Base-by-base conservation (phyloP, 2,888 invertebrate genomes). In the Dermolepida albohirtum region DNA sequence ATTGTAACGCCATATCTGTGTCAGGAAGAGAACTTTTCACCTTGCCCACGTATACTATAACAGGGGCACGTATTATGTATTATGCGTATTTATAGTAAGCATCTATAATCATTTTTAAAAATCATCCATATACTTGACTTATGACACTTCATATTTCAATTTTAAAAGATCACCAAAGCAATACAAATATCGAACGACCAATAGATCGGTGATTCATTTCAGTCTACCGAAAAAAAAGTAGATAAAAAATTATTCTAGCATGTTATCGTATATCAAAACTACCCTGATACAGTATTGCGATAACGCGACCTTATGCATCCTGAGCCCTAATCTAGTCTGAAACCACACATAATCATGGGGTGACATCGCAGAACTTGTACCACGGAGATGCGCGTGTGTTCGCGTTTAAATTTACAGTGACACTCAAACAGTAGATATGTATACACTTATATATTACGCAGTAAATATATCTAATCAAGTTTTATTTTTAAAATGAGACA, bases 341-440 rank as follows among this genome's bases (percentile, higher is more conserved):
- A 71, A 73, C 72, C 72, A 67, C 72, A 72, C 55, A 59, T 72
- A 70, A 72, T 73, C 73, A 68, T 70, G 54, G 73, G 73, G 73
- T 72, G 73, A 71, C 71, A 73, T 73, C 72, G 70, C 70, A 68
- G 69, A 69, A 70, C 64, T 71, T 73, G 69, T 67, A 67, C 59
- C 57, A 22, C 22, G 22, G 69, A 67, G 69, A 72, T 67, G 69
- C 64, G 72, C 70, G 71, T 68, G 70, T 69, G 67, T 55, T 67
- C 70, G 66, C 66, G 62, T 55, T 66, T 69, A 49, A 5, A 47
- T 39, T 59, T 49, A 51, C 69, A 69, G 66, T 10, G 62, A 14
- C 22, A 40, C 66, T 41, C 65, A 69, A 69, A 66, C 47, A 29
- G 34, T 52, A 39, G 2, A 54, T 16, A 16, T 12, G n/a, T 34